A percentile compares a stretch with the other conserved stretches of the same genome.
These are phyloP conservation scores for Cyprinodon variegatus DNA, from an alignment of 2,113 vertebrate genomes.

Conservation along the genomic window DNA sequence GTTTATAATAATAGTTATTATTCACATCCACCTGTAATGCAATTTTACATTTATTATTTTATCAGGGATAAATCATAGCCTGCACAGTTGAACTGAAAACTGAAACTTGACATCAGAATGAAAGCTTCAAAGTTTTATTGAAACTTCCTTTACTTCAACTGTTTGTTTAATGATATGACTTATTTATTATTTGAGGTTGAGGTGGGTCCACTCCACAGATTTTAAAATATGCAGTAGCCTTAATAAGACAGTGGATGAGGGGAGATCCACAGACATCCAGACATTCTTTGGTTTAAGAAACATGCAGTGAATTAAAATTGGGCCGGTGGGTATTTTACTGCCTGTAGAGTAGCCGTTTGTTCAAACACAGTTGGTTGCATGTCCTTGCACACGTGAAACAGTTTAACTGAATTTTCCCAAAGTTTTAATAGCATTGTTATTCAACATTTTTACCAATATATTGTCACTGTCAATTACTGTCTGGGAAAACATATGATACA, in stretches of 20 bases:
- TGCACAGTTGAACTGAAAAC: background rate
- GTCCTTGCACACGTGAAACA: constrained; percentile 21
- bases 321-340: constrained; percentile 1
- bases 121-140: constrained; percentile 15
- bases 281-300: background rate
- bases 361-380: constrained; percentile 26
- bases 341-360: background rate
- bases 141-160: constrained; percentile 14
- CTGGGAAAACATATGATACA: too few species aligned
- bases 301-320: background rate
- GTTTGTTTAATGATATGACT: constrained; percentile 37
- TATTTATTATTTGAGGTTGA: constrained; percentile 20
- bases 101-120: background rate
- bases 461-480: too few species aligned
- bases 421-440: background rate
- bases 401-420: constrained; percentile 1
- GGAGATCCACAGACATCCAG: background rate
- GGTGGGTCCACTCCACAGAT: constrained; percentile 33
- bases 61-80: background rate
- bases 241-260: background rate
- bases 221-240: constrained; percentile 24
- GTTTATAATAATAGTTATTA: background rate
- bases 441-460: too few species aligned
- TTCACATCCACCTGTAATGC: background rate
- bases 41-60: background rate